Conservation (phyloP, 92 coral and sea anemone genomes). For the Palythoa caribaeorum region DNA sequence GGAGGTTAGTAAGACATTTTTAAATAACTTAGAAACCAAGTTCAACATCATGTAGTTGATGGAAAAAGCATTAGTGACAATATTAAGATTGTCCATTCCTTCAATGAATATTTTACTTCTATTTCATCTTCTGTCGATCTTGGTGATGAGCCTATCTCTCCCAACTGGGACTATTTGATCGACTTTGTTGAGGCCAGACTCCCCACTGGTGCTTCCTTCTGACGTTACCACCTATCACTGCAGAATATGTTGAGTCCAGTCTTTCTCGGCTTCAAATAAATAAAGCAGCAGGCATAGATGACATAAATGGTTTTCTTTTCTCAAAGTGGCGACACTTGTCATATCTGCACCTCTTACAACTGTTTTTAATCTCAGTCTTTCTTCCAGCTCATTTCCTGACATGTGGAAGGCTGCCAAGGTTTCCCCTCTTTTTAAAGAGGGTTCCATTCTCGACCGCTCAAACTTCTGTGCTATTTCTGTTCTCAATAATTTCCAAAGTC, state of each 20-base stretch:
- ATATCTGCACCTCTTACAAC: too few relatives aligned
- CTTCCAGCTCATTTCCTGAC: slow-evolving; percentile 60
- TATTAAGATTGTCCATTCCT: slow-evolving; percentile 52
- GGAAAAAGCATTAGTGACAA: slow-evolving; percentile 29
- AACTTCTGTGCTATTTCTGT: slow-evolving; percentile 64
- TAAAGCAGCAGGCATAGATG: slow-evolving; percentile 68
- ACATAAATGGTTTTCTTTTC: slow-evolving; percentile 51
- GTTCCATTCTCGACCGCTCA: slow-evolving; percentile 61
- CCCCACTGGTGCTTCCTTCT: slow-evolving; percentile 46
- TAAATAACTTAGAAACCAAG: too few relatives aligned
- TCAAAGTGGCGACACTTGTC: slow-evolving; percentile 55
- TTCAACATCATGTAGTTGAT: slow-evolving; percentile 9
- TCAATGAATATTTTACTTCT: slow-evolving; percentile 54
- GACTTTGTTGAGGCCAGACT: slow-evolving; percentile 34
- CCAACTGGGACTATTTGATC: slow-evolving; percentile 30
- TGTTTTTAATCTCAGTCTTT: slow-evolving; percentile 58
- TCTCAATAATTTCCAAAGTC: slow-evolving; percentile 50
- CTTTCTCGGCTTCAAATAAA: slow-evolving; percentile 44
- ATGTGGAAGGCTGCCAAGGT: slow-evolving; percentile 68
- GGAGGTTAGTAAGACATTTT: slow-evolving; percentile 14
- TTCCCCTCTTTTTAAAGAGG: slow-evolving; percentile 59
- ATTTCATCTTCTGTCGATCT: slow-evolving; percentile 48
- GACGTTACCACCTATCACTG: slow-evolving; percentile 39
- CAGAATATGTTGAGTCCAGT: slow-evolving; percentile 28
- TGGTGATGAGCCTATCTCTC: slow-evolving; percentile 25